Evolutionary conservation across 1,140 invertebrate genomes (phyloP).

Genomic region (Drosophila pseudoobscura): DNA sequence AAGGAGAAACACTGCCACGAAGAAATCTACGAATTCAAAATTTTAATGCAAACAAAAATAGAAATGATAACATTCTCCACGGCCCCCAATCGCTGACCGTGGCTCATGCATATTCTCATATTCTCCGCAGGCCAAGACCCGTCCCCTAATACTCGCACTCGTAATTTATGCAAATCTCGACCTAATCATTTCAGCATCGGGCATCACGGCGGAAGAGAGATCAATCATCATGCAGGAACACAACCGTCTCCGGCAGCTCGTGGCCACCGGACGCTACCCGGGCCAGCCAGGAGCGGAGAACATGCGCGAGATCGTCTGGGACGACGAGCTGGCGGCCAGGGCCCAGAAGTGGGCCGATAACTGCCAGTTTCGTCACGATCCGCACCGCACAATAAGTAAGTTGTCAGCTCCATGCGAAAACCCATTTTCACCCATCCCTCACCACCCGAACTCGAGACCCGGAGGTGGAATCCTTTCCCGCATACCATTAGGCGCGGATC

Average conservation of each 20-base stretch:
- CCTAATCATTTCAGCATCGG: constrained; percentile 83
- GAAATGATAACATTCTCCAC: constrained; percentile 70
- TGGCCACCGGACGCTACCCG: constrained; percentile 90
- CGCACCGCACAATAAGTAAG: constrained; percentile 86
- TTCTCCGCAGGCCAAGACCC: too few species aligned
- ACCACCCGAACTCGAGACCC: constrained; percentile 13
- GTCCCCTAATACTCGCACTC: too few species aligned
- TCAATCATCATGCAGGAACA: constrained; percentile 90
- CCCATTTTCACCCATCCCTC: neutral
- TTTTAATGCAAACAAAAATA: constrained; percentile 70
- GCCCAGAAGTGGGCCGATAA: constrained; percentile 93
- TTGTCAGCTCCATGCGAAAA: constrained; percentile 42
- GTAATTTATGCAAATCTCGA: constrained; percentile 73
- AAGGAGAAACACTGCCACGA: constrained; percentile 32
- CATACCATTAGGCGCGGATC: constrained; percentile 39
- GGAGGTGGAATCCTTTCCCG: constrained; percentile 14
- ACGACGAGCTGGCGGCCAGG: constrained; percentile 91
- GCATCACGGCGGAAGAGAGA: constrained; percentile 88
- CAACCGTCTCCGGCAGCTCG: constrained; percentile 90
- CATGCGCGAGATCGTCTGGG: constrained; percentile 94
- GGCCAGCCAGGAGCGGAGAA: constrained; percentile 91
- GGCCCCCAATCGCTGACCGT: constrained; percentile 11
- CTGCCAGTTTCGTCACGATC: constrained; percentile 91
- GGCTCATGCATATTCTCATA: constrained; percentile 48
- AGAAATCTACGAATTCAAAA: constrained; percentile 55